These are phyloP conservation scores for Neofelis nebulosa DNA, from an alignment of 2,113 vertebrate genomes.

Conservation along the genomic window DNA sequence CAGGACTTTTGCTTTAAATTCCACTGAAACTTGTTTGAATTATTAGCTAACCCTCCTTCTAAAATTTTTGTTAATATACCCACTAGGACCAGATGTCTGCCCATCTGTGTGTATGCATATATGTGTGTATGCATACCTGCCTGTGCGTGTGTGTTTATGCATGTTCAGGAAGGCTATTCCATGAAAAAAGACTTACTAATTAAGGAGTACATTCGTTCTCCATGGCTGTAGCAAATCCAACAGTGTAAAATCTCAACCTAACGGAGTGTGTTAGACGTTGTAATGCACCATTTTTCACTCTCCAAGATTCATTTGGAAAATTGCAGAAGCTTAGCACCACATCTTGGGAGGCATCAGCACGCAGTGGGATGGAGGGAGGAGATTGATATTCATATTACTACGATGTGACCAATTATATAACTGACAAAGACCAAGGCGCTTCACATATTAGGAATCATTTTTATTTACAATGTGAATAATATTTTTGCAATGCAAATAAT, in stretches of 20 bases:
- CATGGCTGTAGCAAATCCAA: not conserved
- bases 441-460: not conserved
- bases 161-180: not conserved
- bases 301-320: constrained; percentile 27
- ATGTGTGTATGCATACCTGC: not conserved
- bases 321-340: not conserved
- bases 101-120: not conserved
- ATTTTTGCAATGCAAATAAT: not conserved
- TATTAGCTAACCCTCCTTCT: not conserved
- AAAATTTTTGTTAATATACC: not conserved
- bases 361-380: not conserved
- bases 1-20: not conserved
- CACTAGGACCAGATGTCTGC: not conserved
- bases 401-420: not conserved
- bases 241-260: not conserved
- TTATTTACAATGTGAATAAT: not conserved
- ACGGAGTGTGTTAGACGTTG: not conserved
- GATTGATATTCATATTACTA: not conserved
- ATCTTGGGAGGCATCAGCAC: not conserved
- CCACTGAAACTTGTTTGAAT: not conserved
- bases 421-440: not conserved
- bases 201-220: not conserved
- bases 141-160: not conserved
- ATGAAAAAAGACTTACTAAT: not conserved
- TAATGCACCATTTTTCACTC: not conserved